phyloP scores from a whole-genome alignment of 2,888 invertebrate genomes.

The Sthenelais limicola region DNA sequence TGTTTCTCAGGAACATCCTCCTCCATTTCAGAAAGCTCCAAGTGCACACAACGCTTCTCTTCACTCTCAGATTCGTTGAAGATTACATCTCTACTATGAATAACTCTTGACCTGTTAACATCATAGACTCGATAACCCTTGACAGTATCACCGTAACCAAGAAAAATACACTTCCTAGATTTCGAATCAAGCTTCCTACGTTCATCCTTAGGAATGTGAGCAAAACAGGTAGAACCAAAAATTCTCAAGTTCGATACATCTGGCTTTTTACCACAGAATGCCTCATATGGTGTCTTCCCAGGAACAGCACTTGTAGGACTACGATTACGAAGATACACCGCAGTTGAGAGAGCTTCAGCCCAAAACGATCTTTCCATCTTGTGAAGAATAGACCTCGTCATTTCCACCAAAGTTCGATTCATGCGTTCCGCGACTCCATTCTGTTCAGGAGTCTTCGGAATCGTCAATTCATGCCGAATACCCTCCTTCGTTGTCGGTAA shows the following conservation, averaged over 20 bases:
- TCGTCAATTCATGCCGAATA: constrained; percentile 63
- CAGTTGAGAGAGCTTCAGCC: constrained; percentile 65
- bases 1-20: too few species aligned
- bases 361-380: constrained; percentile 54
- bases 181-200: constrained; percentile 42
- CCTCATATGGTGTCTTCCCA: constrained; percentile 51
- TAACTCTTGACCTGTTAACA: constrained; percentile 3
- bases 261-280: constrained; percentile 46
- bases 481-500: constrained; percentile 55
- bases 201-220: constrained; percentile 14
- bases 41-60: too few species aligned
- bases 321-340: constrained; percentile 64
- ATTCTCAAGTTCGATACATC: constrained; percentile 38
- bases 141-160: constrained; percentile 49
- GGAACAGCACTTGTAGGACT: constrained; percentile 49
- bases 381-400: constrained; percentile 52
- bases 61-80: constrained; percentile 44
- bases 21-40: too few species aligned
- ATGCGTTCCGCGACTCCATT: constrained; percentile 65
- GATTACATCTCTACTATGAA: constrained; percentile 47
- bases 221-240: constrained; percentile 45
- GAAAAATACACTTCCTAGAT: constrained; percentile 17
- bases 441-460: constrained; percentile 63
- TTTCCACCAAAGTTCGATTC: constrained; percentile 62
- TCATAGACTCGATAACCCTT: constrained; percentile 44